Conservation (phyloP, 2,888 invertebrate species). For the Suillia variegata region DNA sequence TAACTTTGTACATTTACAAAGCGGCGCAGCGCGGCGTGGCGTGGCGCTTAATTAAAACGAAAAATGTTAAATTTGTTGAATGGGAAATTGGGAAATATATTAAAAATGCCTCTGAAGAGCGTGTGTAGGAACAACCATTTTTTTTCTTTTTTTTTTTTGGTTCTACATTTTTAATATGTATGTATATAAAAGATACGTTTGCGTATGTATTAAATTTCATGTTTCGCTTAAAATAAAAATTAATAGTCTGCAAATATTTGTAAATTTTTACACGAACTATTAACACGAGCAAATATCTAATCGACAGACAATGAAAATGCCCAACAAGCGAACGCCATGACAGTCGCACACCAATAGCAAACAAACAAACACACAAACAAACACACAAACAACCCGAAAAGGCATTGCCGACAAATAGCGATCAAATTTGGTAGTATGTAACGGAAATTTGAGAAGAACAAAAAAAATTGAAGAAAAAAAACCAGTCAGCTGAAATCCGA, state of each 20-base stretch:
- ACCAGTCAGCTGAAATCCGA: constrained; percentile 12
- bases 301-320: too few species aligned
- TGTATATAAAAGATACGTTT: background rate
- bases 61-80: background rate
- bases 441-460: background rate
- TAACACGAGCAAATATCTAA: constrained; percentile 43
- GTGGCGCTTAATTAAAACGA: constrained; percentile 9
- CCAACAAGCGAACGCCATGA: background rate
- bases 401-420: constrained; percentile 3
- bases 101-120: background rate
- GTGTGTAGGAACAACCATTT: background rate
- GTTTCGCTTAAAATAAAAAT: constrained; percentile 40
- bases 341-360: background rate
- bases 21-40: background rate
- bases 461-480: too few species aligned
- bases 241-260: constrained; percentile 59
- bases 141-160: too few species aligned
- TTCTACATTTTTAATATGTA: too few species aligned
- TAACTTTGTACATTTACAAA: constrained; percentile 33
- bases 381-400: background rate
- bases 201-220: constrained; percentile 25
- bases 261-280: constrained; percentile 61
- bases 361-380: constrained; percentile 3
- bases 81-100: constrained; percentile 8
- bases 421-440: constrained; percentile 11